A percentile compares a stretch with the other conserved stretches of the same genome.
Evolutionary conservation across 2,113 vertebrate genomes (phyloP).

Genomic region (Plecturocebus donacophilus): DNA sequence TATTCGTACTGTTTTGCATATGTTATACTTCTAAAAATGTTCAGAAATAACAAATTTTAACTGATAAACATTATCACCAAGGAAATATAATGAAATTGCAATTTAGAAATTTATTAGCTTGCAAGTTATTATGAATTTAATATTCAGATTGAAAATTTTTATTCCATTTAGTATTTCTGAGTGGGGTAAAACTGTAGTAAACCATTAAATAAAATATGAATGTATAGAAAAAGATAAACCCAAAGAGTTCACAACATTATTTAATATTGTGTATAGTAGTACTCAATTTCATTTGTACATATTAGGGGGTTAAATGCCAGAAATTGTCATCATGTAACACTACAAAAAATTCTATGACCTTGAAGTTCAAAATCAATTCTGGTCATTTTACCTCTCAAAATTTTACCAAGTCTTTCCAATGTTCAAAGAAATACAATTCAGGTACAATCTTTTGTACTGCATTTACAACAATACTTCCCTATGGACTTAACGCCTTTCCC

Average conservation of each 20-base stretch:
- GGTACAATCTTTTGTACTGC: not conserved
- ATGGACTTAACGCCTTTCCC: not conserved
- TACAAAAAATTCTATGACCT: not conserved
- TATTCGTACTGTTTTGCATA: not conserved
- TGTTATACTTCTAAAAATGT: not conserved
- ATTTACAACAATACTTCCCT: not conserved
- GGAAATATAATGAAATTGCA: not conserved
- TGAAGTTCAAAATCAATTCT: not conserved
- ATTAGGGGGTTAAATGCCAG: not conserved
- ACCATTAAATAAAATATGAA: not conserved
- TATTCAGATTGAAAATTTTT: not conserved
- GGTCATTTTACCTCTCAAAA: not conserved
- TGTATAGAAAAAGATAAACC: not conserved
- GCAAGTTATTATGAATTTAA: not conserved
- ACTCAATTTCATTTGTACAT: constrained; percentile 1
- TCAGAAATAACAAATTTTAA: not conserved
- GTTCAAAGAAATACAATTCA: not conserved
- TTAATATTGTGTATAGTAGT: not conserved
- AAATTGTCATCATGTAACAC: not conserved
- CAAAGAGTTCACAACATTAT: not conserved
- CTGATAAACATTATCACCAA: not conserved
- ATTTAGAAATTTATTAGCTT: not conserved
- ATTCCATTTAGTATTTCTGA: constrained; percentile 7
- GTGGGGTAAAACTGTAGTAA: not conserved
- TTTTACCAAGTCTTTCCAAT: not conserved